Conservation (phyloP, 2,797 vertebrate species). For the Synaphobranchus kaupii region DNA sequence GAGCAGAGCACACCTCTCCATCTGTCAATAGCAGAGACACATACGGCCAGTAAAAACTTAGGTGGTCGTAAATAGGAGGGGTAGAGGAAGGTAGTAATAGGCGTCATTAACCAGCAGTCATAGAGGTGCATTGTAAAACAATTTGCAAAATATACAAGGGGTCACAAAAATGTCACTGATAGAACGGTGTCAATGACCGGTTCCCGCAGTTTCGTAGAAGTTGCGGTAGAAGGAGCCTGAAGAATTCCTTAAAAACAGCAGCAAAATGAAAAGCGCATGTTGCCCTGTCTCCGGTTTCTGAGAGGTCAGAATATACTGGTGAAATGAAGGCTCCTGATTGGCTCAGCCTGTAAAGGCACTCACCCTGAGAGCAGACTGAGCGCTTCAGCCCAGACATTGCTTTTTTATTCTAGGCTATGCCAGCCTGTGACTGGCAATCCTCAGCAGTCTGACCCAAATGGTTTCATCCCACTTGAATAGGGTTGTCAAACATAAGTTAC, state of each 20-base stretch:
- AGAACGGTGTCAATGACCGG: background rate
- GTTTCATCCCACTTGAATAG: background rate
- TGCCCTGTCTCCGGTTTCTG: background rate
- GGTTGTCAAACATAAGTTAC: background rate
- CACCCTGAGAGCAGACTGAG: background rate
- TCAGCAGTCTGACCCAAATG: background rate
- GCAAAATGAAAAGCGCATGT: background rate
- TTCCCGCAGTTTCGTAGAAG: background rate
- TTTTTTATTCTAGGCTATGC: background rate
- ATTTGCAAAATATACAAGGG: background rate
- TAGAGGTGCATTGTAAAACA: background rate
- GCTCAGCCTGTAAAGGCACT: background rate
- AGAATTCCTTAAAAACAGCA: background rate
- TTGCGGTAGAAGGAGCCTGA: background rate
- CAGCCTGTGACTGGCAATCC: background rate
- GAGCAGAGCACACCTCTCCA: background rate
- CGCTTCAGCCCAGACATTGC: background rate
- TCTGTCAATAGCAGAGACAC: background rate
- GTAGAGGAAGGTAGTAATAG: background rate
- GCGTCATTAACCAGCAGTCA: background rate
- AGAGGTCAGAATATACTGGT: background rate
- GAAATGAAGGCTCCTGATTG: background rate
- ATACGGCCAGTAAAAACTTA: background rate
- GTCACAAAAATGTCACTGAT: background rate
- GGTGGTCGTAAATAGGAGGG: background rate